These are phyloP conservation scores for Phoebastria nigripes DNA, from an alignment of 2,797 vertebrate species.

Conservation along the genomic window DNA sequence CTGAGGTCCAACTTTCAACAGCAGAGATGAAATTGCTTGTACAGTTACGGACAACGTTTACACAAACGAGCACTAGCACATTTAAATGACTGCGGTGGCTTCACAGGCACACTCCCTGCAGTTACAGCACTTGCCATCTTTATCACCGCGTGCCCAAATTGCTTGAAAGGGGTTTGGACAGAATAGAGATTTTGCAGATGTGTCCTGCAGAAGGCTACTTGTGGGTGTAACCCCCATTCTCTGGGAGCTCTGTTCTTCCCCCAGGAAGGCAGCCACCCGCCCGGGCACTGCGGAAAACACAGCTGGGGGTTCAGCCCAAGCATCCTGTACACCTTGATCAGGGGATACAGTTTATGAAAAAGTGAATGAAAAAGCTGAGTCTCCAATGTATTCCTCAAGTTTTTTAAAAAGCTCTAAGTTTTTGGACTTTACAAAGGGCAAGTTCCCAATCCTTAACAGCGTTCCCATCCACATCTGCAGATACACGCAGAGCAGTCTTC, in stretches of 20 bases:
- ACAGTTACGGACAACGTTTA: rapidly evolving
- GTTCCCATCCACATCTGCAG: rapidly evolving
- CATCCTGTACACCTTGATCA: rapidly evolving
- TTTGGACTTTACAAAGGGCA: too few relatives aligned
- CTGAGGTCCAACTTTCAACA: rapidly evolving
- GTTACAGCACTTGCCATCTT: neutral
- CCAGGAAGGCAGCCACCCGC: neutral
- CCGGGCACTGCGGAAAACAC: rapidly evolving
- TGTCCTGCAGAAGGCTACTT: neutral
- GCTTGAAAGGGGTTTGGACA: neutral
- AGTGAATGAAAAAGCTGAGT: rapidly evolving
- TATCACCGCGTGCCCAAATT: rapidly evolving
- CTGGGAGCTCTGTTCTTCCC: neutral
- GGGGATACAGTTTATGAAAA: rapidly evolving
- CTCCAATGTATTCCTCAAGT: rapidly evolving
- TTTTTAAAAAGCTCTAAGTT: too few relatives aligned
- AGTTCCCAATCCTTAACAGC: neutral
- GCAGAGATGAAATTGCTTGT: rapidly evolving
- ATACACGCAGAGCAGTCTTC: rapidly evolving
- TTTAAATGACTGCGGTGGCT: rapidly evolving
- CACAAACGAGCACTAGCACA: rapidly evolving
- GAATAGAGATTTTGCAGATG: rapidly evolving
- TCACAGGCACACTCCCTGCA: rapidly evolving
- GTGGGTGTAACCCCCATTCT: rapidly evolving
- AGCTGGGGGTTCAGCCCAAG: neutral